phyloP scores from a whole-genome alignment of 2,888 invertebrate genomes.

The Drosophila merina region DNA sequence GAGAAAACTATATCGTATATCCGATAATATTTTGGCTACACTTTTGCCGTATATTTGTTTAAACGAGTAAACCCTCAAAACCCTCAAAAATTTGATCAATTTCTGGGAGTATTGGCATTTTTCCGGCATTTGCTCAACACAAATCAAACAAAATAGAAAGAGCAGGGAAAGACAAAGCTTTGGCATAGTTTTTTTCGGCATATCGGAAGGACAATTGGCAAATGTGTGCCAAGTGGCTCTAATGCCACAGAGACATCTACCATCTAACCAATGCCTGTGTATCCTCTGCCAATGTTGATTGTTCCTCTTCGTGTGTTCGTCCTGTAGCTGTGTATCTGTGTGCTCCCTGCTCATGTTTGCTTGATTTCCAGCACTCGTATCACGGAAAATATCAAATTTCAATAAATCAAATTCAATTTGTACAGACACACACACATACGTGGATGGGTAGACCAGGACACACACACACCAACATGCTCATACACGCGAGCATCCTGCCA shows the following conservation, averaged over 20 bases:
- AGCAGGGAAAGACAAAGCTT: slow-evolving; percentile 1
- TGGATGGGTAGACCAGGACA: slow-evolving; percentile 18
- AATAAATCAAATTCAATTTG: slow-evolving; percentile 83
- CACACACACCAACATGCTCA: slow-evolving; percentile 1
- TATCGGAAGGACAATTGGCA: slow-evolving; percentile 52
- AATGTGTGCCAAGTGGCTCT: slow-evolving; percentile 57
- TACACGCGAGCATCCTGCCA: slow-evolving; percentile 48
- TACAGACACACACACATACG: slow-evolving; percentile 55
- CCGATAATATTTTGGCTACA: not conserved
- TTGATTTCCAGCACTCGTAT: slow-evolving; percentile 77
- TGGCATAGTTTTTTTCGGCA: slow-evolving; percentile 18
- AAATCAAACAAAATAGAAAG: slow-evolving; percentile 18
- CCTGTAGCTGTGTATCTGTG: slow-evolving; percentile 4
- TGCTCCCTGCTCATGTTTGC: slow-evolving; percentile 66
- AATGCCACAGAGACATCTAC: slow-evolving; percentile 40
- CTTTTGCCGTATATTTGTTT: not conserved
- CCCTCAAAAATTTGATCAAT: slow-evolving; percentile 31
- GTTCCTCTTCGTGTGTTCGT: slow-evolving; percentile 45
- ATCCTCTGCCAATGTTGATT: slow-evolving; percentile 63
- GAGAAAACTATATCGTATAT: not conserved
- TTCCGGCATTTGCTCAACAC: slow-evolving; percentile 24
- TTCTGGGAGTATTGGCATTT: slow-evolving; percentile 15
- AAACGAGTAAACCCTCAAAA: slow-evolving; percentile 3
- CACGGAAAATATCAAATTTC: slow-evolving; percentile 81
- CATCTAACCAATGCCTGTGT: slow-evolving; percentile 40